Evolutionary conservation across 2,113 vertebrate species (phyloP).

Genomic region (Pyrgilauda ruficollis): DNA sequence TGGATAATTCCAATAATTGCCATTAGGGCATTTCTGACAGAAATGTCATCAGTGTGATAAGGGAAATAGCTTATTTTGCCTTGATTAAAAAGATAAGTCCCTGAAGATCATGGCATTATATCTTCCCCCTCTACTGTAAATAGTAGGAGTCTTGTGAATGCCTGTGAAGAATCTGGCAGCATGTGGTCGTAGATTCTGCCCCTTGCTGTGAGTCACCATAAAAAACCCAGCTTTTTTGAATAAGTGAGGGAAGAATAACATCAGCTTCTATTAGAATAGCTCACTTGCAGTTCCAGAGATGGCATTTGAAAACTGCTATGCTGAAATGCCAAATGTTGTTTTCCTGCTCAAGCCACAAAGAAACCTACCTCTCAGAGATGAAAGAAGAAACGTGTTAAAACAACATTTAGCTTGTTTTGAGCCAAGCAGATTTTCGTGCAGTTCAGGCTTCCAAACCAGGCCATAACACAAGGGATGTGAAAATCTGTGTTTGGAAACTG

Average conservation of each 20-base stretch:
- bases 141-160: not conserved
- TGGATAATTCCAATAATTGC: not conserved
- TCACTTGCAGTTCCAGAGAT: not conserved
- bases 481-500: conserved; percentile 33
- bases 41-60: not conserved
- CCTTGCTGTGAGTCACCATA: not conserved
- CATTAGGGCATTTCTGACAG: not conserved
- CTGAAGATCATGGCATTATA: not conserved
- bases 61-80: not conserved
- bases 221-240: not conserved
- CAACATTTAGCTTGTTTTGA: conserved; percentile 46
- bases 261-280: not conserved
- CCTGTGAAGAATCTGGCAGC: not conserved
- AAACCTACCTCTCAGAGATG: conserved; percentile 39
- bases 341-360: conserved; percentile 23
- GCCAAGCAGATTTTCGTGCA: conserved; percentile 38
- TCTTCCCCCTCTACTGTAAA: not conserved
- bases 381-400: conserved; percentile 29
- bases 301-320: conserved; percentile 13
- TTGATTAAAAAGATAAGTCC: not conserved
- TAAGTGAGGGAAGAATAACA: not conserved
- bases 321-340: conserved; percentile 47
- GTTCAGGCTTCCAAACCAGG: conserved; percentile 46
- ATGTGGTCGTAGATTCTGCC: not conserved
- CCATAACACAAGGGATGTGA: conserved; percentile 32